Evolutionary conservation across 1,140 invertebrate species (phyloP).

Genomic region (Neodiprion pinetum): DNA sequence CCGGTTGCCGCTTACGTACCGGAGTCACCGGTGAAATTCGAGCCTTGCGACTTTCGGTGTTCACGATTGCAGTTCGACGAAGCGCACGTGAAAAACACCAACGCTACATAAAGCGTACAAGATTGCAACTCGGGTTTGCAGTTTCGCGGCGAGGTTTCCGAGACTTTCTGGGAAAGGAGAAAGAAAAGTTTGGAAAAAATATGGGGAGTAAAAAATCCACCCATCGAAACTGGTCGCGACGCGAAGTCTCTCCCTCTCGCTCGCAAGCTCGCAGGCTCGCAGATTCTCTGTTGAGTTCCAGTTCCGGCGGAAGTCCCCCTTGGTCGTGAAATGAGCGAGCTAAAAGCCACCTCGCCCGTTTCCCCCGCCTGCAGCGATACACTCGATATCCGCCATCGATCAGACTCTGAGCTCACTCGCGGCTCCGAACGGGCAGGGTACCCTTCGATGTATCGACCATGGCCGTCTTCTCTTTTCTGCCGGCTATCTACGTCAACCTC

Average conservation of each 20-base stretch:
- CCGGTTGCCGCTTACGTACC: background rate
- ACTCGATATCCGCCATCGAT: slow-evolving; percentile 20
- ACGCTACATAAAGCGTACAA: too few species aligned
- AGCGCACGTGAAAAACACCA: too few species aligned
- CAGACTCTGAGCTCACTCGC: background rate
- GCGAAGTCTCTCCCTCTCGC: background rate
- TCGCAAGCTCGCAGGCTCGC: background rate
- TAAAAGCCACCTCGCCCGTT: slow-evolving; percentile 2
- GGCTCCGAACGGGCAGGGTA: background rate
- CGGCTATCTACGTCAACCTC: background rate
- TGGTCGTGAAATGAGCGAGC: slow-evolving; percentile 42
- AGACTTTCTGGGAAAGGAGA: too few species aligned
- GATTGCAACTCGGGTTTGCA: too few species aligned
- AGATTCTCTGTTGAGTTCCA: slow-evolving; percentile 13
- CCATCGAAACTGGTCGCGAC: too few species aligned
- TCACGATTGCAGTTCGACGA: too few species aligned
- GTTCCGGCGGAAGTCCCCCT: slow-evolving; percentile 37
- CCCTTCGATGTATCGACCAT: background rate
- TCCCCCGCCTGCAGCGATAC: slow-evolving; percentile 4
- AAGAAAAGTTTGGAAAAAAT: too few species aligned
- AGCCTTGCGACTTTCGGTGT: too few species aligned
- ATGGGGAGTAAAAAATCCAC: too few species aligned
- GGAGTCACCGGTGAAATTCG: background rate
- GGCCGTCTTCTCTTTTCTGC: background rate
- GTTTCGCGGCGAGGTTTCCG: too few species aligned